Percentiles rank a stretch among this genome's conserved stretches.
phyloP scores from a whole-genome alignment of 2,888 invertebrate genomes.

The Aspidiotus destructor region DNA sequence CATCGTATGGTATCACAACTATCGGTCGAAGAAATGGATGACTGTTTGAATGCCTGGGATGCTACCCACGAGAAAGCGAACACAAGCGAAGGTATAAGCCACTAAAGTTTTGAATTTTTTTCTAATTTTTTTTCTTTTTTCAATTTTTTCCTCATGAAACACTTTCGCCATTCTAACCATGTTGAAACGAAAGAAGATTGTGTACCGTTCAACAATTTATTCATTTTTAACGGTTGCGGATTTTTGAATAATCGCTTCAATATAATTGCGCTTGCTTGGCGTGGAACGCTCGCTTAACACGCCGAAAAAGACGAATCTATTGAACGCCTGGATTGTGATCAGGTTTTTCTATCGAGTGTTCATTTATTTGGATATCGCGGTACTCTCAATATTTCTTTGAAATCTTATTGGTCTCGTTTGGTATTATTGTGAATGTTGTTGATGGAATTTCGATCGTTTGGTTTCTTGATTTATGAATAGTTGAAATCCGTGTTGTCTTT shows the following conservation, averaged over 20 bases:
- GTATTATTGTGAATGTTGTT: too few relatives aligned
- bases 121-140: background rate
- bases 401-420: too few relatives aligned
- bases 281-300: constrained; percentile 2
- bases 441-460: too few relatives aligned
- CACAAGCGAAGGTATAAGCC: background rate
- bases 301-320: background rate
- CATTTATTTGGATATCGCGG: too few relatives aligned
- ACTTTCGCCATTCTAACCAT: constrained; percentile 1
- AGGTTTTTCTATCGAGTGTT: too few relatives aligned
- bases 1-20: constrained; percentile 46
- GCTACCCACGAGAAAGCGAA: constrained; percentile 37
- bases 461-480: too few relatives aligned
- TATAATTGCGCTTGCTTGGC: constrained; percentile 4
- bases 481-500: too few relatives aligned
- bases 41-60: constrained; percentile 47
- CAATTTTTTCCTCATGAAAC: background rate
- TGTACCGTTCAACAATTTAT: background rate
- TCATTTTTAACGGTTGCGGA: constrained; percentile 2
- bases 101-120: background rate
- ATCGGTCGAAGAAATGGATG: constrained; percentile 47
- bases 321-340: too few relatives aligned
- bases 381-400: too few relatives aligned
- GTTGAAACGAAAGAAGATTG: background rate
- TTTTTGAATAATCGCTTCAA: background rate